Evolutionary conservation across 2,888 invertebrate genomes (phyloP).

Genomic region (Nemoura dubitans): DNA sequence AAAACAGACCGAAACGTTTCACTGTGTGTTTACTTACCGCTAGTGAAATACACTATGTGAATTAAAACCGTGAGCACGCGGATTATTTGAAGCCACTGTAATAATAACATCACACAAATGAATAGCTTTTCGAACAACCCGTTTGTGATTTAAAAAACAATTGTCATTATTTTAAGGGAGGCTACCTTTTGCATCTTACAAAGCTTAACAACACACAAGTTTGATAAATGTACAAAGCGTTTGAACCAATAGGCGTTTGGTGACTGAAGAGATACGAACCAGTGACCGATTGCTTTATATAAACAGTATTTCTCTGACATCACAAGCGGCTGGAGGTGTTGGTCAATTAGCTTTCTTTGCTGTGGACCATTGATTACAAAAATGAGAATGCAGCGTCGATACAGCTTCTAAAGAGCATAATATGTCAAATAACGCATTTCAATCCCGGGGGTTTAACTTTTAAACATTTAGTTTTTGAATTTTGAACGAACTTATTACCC

Average conservation of each 20-base stretch:
- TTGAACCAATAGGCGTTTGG: not conserved
- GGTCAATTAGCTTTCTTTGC: constrained; percentile 7
- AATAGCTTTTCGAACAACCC: not conserved
- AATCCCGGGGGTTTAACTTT: too few relatives aligned
- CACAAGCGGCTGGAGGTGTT: not conserved
- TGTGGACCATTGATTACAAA: not conserved
- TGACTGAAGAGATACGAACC: not conserved
- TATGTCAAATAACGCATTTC: too few relatives aligned
- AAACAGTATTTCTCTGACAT: not conserved
- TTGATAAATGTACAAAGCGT: too few relatives aligned
- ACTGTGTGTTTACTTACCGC: not conserved
- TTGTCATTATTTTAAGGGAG: not conserved
- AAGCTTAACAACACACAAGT: too few relatives aligned
- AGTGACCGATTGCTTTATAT: not conserved
- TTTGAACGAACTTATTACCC: too few relatives aligned
- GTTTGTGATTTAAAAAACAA: not conserved
- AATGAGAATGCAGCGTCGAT: not conserved
- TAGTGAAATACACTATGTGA: not conserved
- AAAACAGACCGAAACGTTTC: too few relatives aligned
- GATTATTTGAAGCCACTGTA: not conserved
- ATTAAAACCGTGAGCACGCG: not conserved
- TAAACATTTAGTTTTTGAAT: too few relatives aligned
- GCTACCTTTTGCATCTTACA: not conserved
- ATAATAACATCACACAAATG: not conserved
- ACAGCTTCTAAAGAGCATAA: not conserved